Evolutionary conservation across 1,140 invertebrate genomes (phyloP), one percentile per base, ranked within the genome.

Genomic region (Muscidifurax raptorellus): DNA sequence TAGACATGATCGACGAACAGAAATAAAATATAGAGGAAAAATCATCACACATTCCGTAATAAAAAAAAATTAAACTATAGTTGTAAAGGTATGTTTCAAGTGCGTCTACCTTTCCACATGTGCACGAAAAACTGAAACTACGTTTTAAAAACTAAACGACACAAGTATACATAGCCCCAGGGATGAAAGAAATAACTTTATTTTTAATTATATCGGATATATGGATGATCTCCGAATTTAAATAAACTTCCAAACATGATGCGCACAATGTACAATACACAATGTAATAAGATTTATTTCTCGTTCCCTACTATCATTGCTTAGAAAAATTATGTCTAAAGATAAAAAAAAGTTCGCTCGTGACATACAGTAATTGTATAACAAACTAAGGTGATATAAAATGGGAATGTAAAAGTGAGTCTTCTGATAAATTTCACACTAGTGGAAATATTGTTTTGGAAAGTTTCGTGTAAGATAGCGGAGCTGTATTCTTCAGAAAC

Each of bases 51-150:
- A 27, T 47, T 80, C 25, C 27, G 66, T 27, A 86, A 80, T 75
- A 71, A 84, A 52, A 71, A 82, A 77, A 78, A 77, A 66, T n/a
- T 13, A 78, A 77, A 66, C 36, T 13, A 18, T 80, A 77, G 40
- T 32, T 74, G 18, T 69, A 67, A 2, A 79, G 40, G 30, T 47
- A 81, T 78, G 47, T 66, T 67, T 80, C 44, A 66, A 82, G 27
- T 79, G 59, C 64, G 36, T 75, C 18, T 78, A 81, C 36, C 27
- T 72, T 82, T 15, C 66, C 74, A 64, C 28, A n/a, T 64, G 72
- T 86, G 67, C 80, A 83, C 30, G 27, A 83, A 80, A 83, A 78
- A 85, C 76, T 69, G n/a, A 84, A 85, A 86, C 67, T 83, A 83
- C 13, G 71, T 76, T 82, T 86, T 80, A 69, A 80, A 83, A 83